Conservation (phyloP, 2,888 invertebrate species). For the Parnassius smintheus region DNA sequence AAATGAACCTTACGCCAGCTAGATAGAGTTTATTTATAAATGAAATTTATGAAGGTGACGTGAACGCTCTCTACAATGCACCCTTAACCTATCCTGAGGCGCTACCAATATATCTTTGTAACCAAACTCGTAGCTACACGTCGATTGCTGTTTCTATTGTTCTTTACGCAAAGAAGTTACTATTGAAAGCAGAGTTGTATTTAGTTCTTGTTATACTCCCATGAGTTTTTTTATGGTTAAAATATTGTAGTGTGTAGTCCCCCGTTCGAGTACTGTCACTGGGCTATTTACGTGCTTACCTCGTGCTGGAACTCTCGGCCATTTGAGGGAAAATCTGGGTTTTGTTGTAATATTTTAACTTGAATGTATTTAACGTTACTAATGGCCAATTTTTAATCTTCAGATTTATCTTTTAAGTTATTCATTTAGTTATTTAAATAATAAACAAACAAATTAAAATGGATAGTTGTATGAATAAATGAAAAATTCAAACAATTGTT, state of each 20-base stretch:
- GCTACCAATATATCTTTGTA: conserved; percentile 37
- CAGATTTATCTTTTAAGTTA: too few relatives aligned
- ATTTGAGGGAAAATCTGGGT: conserved; percentile 11
- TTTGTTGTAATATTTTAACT: background rate
- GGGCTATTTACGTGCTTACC: conserved; percentile 23
- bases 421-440: too few relatives aligned
- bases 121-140: conserved; percentile 27
- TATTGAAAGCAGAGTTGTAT: conserved; percentile 30
- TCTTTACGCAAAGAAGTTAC: background rate
- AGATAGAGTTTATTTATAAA: conserved; percentile 30
- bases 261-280: conserved; percentile 24
- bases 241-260: conserved; percentile 8
- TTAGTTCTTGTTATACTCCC: conserved; percentile 23
- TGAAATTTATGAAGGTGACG: conserved; percentile 40
- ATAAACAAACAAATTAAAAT: too few relatives aligned
- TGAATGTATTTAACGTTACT: too few relatives aligned
- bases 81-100: conserved; percentile 71
- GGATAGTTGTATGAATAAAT: too few relatives aligned
- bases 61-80: conserved; percentile 64
- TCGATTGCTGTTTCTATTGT: conserved; percentile 43
- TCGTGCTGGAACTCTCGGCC: conserved; percentile 15
- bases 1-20: conserved; percentile 32
- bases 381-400: too few relatives aligned
- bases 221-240: background rate
- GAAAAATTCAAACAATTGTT: too few relatives aligned